Evolutionary conservation across 1,140 invertebrate species (phyloP), one percentile per base, ranked within the genome.

Genomic region (Tetramorium parvispinum): DNA sequence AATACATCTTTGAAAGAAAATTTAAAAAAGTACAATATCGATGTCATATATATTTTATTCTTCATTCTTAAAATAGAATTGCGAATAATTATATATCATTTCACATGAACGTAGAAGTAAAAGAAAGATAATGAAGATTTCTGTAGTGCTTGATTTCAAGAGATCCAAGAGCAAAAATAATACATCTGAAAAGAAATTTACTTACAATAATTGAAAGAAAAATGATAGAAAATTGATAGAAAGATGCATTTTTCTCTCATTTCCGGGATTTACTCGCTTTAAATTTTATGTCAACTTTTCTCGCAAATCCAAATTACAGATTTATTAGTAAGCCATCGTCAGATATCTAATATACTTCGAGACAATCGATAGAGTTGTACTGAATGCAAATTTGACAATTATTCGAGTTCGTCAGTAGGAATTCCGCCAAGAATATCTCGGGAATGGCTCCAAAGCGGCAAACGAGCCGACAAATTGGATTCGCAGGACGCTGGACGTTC

Each of bases 401-500:
- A 55, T 24, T 70, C 32, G 63, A 81, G 63, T 59, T 73, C 0
- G 32, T 43, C 10, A 16, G 27, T 43, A 46, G 37, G 43, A 59
- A 46, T 83, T 73, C 27, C 8, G 16, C 40, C 6, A 61, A 71
- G 51, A 21, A 76, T 78, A 88, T 87, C 81, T 46, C 27, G 27
- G 32, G 3, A 70, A 55, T 40, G 76, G 24, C 37, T 82, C 89
- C 51, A 57, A 73, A 75, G 81, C 82, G 87, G 91, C 81, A 93
- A 94, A 94, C 92, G 93, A 93, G 92, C 89, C 92, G 91, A 92
- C 91, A 94, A 94, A 94, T 94, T 92, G 91, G 91, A 94, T 94
- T 93, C 92, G 93, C 92, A 88, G 87, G 86, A 93, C 85, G 86
- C 90, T 87, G 91, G 91, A 93, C 91, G 77, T 92, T 90, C 76